These are phyloP conservation scores for Tapirus indicus DNA, from an alignment of 2,797 vertebrate species.

Conservation along the genomic window DNA sequence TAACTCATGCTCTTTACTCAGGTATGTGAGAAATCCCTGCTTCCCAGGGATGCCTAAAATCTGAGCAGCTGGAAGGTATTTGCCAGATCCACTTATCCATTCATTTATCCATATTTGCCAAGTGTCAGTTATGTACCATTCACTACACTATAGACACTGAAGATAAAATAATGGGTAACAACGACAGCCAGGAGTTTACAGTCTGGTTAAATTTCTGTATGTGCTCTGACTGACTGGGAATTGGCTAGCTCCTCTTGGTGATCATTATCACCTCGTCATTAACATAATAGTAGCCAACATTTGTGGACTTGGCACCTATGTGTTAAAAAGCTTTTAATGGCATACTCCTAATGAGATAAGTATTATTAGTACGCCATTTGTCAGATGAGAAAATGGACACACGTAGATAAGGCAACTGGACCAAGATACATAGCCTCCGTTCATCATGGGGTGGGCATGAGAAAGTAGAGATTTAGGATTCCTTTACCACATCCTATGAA, in stretches of 20 bases:
- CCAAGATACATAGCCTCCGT: neutral
- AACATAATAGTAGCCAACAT: neutral
- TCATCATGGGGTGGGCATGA: neutral
- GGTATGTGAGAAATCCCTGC: neutral
- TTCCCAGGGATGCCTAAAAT: neutral
- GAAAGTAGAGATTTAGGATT: neutral
- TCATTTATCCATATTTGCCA: neutral
- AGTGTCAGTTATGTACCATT: neutral
- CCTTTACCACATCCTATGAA: neutral
- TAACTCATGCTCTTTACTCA: neutral
- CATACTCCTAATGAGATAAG: neutral
- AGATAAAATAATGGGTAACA: neutral
- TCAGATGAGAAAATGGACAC: neutral
- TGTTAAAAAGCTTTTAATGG: slow-evolving; percentile 4
- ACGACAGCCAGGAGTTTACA: neutral
- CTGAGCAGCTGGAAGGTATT: neutral
- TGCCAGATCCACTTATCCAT: neutral
- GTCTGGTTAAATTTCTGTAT: neutral
- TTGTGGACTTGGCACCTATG: neutral
- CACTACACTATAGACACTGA: neutral
- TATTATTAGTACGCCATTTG: neutral
- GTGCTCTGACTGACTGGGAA: neutral
- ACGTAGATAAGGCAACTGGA: neutral
- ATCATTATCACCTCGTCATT: neutral
- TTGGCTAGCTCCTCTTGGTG: neutral